Evolutionary conservation across 1,140 invertebrate genomes (phyloP).

Genomic region (Bacillus rossius): DNA sequence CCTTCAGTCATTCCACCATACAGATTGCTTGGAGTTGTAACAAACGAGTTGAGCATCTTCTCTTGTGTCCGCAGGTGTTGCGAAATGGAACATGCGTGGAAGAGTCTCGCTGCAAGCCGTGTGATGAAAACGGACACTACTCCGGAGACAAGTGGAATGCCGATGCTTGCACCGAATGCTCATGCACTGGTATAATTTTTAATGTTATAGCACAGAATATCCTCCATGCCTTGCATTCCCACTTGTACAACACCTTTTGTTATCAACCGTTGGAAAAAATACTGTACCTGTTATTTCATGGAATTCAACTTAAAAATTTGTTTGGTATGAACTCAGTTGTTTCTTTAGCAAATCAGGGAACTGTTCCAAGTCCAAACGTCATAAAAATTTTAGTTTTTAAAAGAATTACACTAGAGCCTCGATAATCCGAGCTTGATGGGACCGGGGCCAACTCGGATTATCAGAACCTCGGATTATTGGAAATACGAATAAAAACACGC

Average conservation of each 20-base stretch:
- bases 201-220: background rate
- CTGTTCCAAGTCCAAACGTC: no score
- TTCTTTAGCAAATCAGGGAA: no score
- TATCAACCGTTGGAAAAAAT: constrained; percentile 50
- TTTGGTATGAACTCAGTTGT: no score
- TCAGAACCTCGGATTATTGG: no score
- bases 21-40: no score
- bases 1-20: no score
- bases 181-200: constrained; percentile 42
- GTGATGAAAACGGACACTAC: constrained; percentile 58
- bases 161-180: constrained; percentile 69
- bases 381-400: no score
- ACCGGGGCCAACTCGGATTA: no score
- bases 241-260: constrained; percentile 13
- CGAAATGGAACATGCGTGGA: constrained; percentile 54
- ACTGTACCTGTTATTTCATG: constrained; percentile 51
- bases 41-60: no score
- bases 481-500: no score
- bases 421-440: no score
- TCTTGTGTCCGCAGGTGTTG: constrained; percentile 39
- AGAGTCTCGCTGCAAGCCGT: constrained; percentile 53
- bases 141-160: constrained; percentile 54
- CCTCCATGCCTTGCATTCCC: background rate
- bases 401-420: no score
- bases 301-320: constrained; percentile 50